Evolutionary conservation across 2,113 vertebrate genomes (phyloP), one percentile per base, ranked within the genome.

Genomic region (Prunella himalayana): DNA sequence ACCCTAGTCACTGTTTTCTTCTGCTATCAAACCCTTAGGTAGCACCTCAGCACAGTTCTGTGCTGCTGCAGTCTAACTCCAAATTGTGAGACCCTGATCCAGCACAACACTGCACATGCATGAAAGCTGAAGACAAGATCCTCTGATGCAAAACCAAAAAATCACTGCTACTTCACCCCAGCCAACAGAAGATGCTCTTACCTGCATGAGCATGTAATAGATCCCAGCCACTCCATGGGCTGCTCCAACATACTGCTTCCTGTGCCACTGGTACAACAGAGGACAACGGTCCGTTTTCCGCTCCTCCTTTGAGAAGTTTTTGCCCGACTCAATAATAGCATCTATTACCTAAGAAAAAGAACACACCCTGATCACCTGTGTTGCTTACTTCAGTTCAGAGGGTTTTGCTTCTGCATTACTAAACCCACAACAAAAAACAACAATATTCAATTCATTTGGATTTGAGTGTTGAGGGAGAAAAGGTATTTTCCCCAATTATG

Each of bases 131-230:
- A 71, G 31, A 10, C 7, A 61, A 71, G 35, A 66, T 37, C 51
- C 24, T 79, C n/a, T 85, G n/a, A 72, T 14, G 13, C 23, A 33
- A 59, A 86, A 10, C 20, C 75, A 75, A 57, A 57, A 53, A 31
- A 54, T 18, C 63, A 27, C 12, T 33, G 24, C 31, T 60, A 7
- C n/a, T 73, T 70, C 13, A 44, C 2, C 42, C 10, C 37, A 53
- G 9, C 12, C 45, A 47, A 15, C 6, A 64, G 64, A 69, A 86
- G 44, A 44, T 2, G 6, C 8, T 49, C 56, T 73, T 65, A 85
- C 99, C 99, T 99, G 99, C 99, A 99, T 98, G 45, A 99, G 97
- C 97, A 98, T 98, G 97, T 97, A 99, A 86, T 99, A 99, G 94
- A 99, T 99, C 9, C 99, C 99, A 7, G 99, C 98, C 96, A 99